Base-by-base conservation (phyloP, 2,113 vertebrate species). In the Orcinus orca region DNA sequence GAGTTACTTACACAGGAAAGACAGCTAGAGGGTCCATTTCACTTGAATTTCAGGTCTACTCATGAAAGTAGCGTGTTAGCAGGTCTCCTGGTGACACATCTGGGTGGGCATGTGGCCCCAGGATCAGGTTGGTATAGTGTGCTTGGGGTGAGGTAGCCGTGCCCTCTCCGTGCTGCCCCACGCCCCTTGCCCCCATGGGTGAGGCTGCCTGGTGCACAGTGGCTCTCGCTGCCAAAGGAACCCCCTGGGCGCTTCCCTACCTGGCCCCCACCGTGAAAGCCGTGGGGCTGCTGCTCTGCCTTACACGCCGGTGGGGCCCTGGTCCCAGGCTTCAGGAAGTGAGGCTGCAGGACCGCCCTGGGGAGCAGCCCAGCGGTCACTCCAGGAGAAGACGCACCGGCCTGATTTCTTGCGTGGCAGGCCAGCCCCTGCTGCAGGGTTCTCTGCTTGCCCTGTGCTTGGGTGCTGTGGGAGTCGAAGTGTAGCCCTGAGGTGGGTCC, bases 41-140 rank as follows among this genome's bases (percentile, higher is more conserved):
- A 97, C 98, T 96, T 97, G 98, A 98, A 97, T 97, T 98, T 98
- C 98, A 96, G 97, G 98, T 97, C 98, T 98, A 97, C 90, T 95
- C 36, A 82, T 97, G 97, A 97, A 98, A 97, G 95, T 82, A 95
- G 74, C 5, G 96, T 90, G 93, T 94, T 97, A 96, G 96, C 97
- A 86, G 93, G 96, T 98, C 93, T 98, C 96, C 71, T 86, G 97
- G 97, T 91, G 95, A 97, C 94, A 91, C 41, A 92, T 96, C 97
- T 96, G 83, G 94, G 62, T 97, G 68, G 87, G 71, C 82, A 95
- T 68, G 94, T 88, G 97, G 97, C 97, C 95, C 31, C 23, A 33
- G 96, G 97, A 81, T 83, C 83, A 84, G 92, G 96, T 8, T 68
- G 88, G 38, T 74, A 7, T 50, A 4, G 13, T 4, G 36, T 50